Conservation (phyloP, 2,888 invertebrate species). For the Augiades crinisus region DNA sequence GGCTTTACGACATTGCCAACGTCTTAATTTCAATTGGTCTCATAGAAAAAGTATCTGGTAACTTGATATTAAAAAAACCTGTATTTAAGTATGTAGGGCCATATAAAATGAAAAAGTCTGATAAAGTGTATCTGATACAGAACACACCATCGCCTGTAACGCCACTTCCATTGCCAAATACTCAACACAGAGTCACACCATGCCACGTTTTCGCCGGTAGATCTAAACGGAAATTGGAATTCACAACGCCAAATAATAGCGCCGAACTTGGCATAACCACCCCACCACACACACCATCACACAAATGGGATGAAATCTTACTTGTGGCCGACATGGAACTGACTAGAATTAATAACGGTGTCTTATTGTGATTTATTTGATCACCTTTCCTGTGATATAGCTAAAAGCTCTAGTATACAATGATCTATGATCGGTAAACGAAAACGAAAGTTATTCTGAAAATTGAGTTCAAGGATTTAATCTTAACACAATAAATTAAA, state of each 20-base stretch:
- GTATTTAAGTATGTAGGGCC: conserved; percentile 85
- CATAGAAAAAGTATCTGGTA: conserved; percentile 85
- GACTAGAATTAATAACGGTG: conserved; percentile 76
- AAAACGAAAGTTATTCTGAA: no score
- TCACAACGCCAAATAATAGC: conserved; percentile 61
- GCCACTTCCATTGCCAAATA: conserved; percentile 55
- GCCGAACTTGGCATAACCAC: conserved; percentile 62
- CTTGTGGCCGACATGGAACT: conserved; percentile 82
- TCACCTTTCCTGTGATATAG: conserved; percentile 35
- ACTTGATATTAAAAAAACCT: conserved; percentile 83
- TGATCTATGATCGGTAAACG: not conserved
- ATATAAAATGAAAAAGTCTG: conserved; percentile 59
- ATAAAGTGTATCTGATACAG: conserved; percentile 43
- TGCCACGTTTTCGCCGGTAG: conserved; percentile 61
- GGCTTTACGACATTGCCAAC: conserved; percentile 90
- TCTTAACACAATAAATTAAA: no score
- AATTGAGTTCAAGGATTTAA: no score
- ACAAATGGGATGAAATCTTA: conserved; percentile 80
- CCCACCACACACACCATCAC: conserved; percentile 71
- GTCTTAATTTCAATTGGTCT: conserved; percentile 87
- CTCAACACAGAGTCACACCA: conserved; percentile 48
- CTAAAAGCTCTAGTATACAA: not conserved
- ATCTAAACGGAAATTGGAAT: conserved; percentile 74
- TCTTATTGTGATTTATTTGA: conserved; percentile 53
- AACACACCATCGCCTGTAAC: conserved; percentile 63